phyloP scores from a whole-genome alignment of 1,140 invertebrate genomes.

The Antheraea mylitta region DNA sequence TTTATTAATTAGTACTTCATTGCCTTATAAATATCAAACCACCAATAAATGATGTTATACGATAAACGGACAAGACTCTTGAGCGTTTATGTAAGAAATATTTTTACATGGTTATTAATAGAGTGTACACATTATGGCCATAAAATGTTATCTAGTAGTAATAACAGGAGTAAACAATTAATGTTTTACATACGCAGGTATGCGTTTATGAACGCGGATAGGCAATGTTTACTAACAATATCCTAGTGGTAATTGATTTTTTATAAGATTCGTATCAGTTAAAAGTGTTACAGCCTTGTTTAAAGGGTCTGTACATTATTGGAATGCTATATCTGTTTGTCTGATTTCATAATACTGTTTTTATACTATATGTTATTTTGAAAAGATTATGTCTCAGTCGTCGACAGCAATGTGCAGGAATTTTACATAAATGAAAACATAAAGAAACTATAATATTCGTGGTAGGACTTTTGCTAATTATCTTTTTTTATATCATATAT shows the following conservation, averaged over 20 bases:
- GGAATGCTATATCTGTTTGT: neutral
- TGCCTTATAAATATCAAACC: too few species aligned
- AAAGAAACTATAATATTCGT: too few species aligned
- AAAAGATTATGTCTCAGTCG: too few species aligned
- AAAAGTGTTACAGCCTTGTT: neutral
- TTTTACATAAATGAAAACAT: too few species aligned
- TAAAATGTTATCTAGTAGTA: slow-evolving; percentile 3
- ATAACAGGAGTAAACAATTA: neutral
- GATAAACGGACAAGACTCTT: neutral
- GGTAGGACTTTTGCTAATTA: too few species aligned
- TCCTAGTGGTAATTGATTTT: slow-evolving; percentile 3
- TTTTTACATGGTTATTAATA: slow-evolving; percentile 1
- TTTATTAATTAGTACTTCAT: too few species aligned
- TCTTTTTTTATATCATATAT: too few species aligned
- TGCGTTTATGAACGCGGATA: slow-evolving; percentile 1
- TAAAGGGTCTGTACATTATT: neutral
- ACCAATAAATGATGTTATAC: too few species aligned
- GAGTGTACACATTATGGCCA: neutral
- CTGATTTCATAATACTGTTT: too few species aligned
- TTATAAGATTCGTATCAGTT: neutral
- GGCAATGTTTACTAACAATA: neutral
- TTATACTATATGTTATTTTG: too few species aligned
- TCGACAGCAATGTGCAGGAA: too few species aligned
- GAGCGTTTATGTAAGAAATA: neutral
- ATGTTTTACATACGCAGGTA: neutral